Evolutionary conservation across 2,113 vertebrate species (phyloP).

Genomic region (Erythrocebus patas): DNA sequence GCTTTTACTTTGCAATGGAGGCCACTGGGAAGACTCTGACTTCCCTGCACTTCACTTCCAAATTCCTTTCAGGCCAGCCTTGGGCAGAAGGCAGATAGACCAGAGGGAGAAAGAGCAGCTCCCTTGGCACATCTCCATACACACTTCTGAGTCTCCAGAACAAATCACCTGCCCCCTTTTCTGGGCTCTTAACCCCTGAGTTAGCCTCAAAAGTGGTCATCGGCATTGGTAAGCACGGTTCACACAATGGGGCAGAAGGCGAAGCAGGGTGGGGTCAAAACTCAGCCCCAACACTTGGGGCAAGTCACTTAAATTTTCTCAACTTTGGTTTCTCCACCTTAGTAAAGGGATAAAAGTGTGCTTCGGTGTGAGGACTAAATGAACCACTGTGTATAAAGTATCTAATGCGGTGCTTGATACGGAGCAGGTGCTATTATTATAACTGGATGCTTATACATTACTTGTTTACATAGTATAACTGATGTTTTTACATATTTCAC

Average conservation of each 20-base stretch:
- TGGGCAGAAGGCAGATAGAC: neutral
- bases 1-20: neutral
- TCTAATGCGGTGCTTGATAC: neutral
- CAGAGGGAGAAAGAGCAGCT: neutral
- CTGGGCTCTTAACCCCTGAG: neutral
- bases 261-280: neutral
- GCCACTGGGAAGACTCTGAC: neutral
- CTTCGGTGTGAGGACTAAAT: neutral
- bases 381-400: neutral
- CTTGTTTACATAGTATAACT: neutral
- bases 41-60: neutral
- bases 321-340: neutral
- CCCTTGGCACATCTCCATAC: fast-evolving
- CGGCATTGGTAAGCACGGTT: fast-evolving
- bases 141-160: neutral
- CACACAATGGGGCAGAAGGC: no score
- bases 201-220: no score
- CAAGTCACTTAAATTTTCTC: neutral
- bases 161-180: neutral
- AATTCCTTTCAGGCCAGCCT: neutral
- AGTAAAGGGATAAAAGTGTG: neutral
- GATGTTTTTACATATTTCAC: neutral
- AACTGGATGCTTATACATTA: neutral
- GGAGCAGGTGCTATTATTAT: neutral
- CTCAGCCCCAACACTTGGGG: neutral